Base-by-base conservation (phyloP, 2,113 vertebrate species). In the Lamprologus speciosus region DNA sequence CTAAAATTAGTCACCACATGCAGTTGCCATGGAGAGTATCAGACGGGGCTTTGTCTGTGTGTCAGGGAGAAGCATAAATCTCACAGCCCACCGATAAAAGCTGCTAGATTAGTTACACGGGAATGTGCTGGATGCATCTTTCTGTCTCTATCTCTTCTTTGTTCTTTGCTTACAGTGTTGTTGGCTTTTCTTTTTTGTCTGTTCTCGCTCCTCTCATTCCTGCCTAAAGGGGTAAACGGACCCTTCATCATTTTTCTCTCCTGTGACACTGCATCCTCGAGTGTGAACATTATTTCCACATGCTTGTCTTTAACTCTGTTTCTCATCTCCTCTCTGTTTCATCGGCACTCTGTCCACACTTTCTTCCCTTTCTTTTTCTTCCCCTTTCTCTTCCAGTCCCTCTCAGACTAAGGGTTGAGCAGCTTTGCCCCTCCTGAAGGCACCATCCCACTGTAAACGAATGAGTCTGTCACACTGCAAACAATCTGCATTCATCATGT, bases 401-500 rank as follows among this genome's bases (percentile, higher is more conserved):
- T 87, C 65, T 65, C 81, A 86, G 83, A 80, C 57, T 79, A 80
- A 89, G 82, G 89, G 90, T 89, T 89, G 83, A 87, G 81, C 42
- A 58, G 26, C 42, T 19, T 80, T 88, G 84, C 86, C 92, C 89
- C 89, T 83, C 4, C 35, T 54, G 84, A 90, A 92, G 78, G 80
- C 88, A 28, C 82, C 87, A 53, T 89, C 86, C 87, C 92, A 92
- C 93, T 93, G 93, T 94, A 95, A 95, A 96, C 90, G 93, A 94
- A 96, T 96, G 96, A 94, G 93, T 83, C 93, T 96, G 95, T 95
- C 96, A 93, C 73, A 79, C 89, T 21, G 91, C 93, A 94, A 96
- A 96, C 96, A 95, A 96, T 96, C 96, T 95, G 95, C 96, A 96
- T 96, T 96, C 93, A 96, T 96, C 96, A 96, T 93, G 92, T 92